Evolutionary conservation across 2,113 vertebrate genomes (phyloP), one percentile per base, ranked within the genome.

Genomic region (western clawed frog (Xenopus tropicalis)): DNA sequence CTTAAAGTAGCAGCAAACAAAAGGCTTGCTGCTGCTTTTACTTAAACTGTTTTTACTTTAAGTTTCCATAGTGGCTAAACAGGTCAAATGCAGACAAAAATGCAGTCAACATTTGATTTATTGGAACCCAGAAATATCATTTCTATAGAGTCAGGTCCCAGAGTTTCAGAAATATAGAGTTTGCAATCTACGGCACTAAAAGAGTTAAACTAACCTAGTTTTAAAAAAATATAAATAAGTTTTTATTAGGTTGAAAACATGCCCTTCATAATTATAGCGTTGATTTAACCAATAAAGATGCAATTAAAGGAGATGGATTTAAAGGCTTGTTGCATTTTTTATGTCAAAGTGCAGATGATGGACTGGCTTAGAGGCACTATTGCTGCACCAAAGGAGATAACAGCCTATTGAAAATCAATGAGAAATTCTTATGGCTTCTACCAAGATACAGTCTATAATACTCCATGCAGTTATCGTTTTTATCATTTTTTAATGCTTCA

Each of bases 171-270:
- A 37, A 37, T 37, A 9, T 37, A 2, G 29, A 37, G 10, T 37
- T 37, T 37, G 10, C 29, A 3, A 37, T 37, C 29, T 37, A 37
- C 5, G 29, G 29, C 1, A 9, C 29, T 37, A 37, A 37, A 37
- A 37, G 29, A 37, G 29, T 37, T 37, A 37, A 37, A 37, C 29
- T 8, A 37, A 7, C 29, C 25, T 4, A 29, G 3, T 29, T 48
- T 11, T 48, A 8, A 48, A 48, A 48, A 13, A 48, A 48, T n/a
- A 48, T 17, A 48, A 14, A 48, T 29, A 65, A 44, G 48, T 58
- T 66, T 66, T 29, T 48, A 66, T 63, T 48, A 21, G 25, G 4
- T 42, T 54, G 58, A 63, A 74, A 74, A 66, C 67, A 64, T 61
- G 29, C n/a, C 23, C 21, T 17, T n/a, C 14, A 58, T 59, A 74